Conservation (phyloP, 2,113 vertebrate genomes). For the Hippolais icterina region DNA sequence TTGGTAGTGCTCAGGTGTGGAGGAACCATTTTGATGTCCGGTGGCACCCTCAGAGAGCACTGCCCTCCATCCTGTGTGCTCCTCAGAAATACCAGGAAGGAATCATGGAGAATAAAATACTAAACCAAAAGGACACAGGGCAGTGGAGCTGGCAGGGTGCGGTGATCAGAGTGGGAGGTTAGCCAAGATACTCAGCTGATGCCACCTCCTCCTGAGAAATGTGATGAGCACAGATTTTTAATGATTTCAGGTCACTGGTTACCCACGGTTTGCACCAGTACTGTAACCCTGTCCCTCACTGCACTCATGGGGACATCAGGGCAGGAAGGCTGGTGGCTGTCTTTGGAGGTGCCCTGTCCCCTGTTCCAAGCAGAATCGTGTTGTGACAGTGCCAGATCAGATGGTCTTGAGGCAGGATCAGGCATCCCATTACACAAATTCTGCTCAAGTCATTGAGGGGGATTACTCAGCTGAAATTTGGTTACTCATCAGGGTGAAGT, state of each 20-base stretch:
- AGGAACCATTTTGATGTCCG: background rate
- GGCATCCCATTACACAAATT: background rate
- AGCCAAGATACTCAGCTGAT: conserved; percentile 52
- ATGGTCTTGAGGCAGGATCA: background rate
- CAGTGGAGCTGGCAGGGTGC: conserved; percentile 60
- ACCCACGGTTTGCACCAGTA: background rate
- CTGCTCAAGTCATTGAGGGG: background rate
- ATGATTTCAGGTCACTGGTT: background rate
- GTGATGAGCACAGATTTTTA: conserved; percentile 28
- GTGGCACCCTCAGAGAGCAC: background rate
- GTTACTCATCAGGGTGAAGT: background rate
- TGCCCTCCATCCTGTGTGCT: background rate
- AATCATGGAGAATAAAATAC: background rate
- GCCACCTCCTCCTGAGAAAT: conserved; percentile 24
- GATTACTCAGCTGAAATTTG: background rate
- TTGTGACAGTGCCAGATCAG: background rate
- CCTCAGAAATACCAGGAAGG: background rate
- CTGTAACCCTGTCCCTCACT: background rate
- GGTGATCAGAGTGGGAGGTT: conserved; percentile 1
- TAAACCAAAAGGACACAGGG: conserved; percentile 5
- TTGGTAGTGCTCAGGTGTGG: background rate
- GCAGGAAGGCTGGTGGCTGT: background rate
- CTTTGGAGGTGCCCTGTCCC: background rate
- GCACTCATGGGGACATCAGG: rapidly evolving
- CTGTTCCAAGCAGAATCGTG: rapidly evolving